Evolutionary conservation across 2,888 invertebrate genomes (phyloP), one percentile per base, ranked within the genome.

Genomic region (Limnephilus auricula): DNA sequence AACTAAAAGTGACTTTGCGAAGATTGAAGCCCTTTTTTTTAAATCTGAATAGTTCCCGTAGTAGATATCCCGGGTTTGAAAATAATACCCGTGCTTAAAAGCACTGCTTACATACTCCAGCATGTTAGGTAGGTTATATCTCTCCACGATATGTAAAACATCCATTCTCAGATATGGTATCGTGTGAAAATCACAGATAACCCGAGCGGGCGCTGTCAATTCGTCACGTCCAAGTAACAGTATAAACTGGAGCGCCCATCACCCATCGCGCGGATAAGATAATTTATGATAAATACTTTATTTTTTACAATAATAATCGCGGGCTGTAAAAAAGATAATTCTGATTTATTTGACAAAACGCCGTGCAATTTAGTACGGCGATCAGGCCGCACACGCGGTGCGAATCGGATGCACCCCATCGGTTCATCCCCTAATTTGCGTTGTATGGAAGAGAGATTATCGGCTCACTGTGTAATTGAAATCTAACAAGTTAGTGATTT

Each of bases 301-400:
- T 65, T 65, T 65, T 65, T 65, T 65, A 65, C 65, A 65, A 65
- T n/a, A 65, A 25, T n/a, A 65, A 65, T 88, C 13, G 65, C 30
- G n/a, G 31, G 45, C 88, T 78, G 45, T 89, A 92, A 90, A 92
- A 90, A 78, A 96, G 96, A 96, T 96, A 96, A 96, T 95, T 94
- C 96, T 96, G 96, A 96, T 96, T 96, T 96, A 96, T 96, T 95
- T 94, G 95, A 94, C 94, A 95, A 94, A 94, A 94, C 95, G 95
- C 94, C 95, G 95, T 95, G 95, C 95, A 95, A 96, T 96, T 96
- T 95, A 95, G 94, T 95, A 95, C 95, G 95, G 90, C 87, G 89
- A 91, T 91, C 90, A 91, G 34, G 34, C 80, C 89, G 78, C 92
- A 92, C 91, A 89, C 84, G 92, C 92, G 90, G 85, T 80, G 40